These are phyloP conservation scores for Mesochorus sp. DNA, from an alignment of 2,888 invertebrate genomes.

Conservation along the genomic window DNA sequence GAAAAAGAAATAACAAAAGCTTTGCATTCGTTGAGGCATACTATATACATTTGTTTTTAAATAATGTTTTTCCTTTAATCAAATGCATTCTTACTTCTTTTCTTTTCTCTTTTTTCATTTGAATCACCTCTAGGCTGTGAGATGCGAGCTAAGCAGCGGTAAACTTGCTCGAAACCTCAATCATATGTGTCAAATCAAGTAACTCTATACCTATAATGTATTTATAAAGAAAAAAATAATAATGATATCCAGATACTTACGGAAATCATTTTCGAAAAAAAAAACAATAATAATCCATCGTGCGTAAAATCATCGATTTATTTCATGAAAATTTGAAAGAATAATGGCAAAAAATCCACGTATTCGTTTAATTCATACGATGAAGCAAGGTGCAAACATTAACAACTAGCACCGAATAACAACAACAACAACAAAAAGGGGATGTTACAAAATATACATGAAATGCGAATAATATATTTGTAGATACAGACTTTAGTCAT, in stretches of 20 bases:
- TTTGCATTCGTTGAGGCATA: conserved; percentile 68
- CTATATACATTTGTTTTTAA: conserved; percentile 49
- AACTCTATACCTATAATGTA: conserved; percentile 74
- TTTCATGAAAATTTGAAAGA: conserved; percentile 33
- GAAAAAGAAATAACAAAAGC: conserved; percentile 48
- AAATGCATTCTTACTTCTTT: conserved; percentile 28
- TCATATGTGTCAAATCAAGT: conserved; percentile 81
- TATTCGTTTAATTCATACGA: conserved; percentile 60
- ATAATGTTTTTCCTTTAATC: conserved; percentile 67
- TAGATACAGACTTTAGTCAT: conserved; percentile 79
- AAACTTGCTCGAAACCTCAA: conserved; percentile 81
- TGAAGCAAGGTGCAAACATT: conserved; percentile 52
- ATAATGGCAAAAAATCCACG: conserved; percentile 39
- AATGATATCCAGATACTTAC: conserved; percentile 34
- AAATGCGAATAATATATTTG: conserved; percentile 76
- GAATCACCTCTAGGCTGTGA: conserved; percentile 81
- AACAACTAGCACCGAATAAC: conserved; percentile 56
- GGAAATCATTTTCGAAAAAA: conserved; percentile 25
- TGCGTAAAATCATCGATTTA: conserved; percentile 46
- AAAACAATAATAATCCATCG: conserved; percentile 41
- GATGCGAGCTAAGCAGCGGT: conserved; percentile 80
- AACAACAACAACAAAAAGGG: conserved; percentile 50
- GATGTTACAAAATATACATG: conserved; percentile 64
- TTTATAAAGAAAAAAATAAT: conserved; percentile 65
- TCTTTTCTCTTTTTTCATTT: conserved; percentile 64